Base-by-base conservation (phyloP, 2,797 vertebrate species). In the Luscinia luscinia region DNA sequence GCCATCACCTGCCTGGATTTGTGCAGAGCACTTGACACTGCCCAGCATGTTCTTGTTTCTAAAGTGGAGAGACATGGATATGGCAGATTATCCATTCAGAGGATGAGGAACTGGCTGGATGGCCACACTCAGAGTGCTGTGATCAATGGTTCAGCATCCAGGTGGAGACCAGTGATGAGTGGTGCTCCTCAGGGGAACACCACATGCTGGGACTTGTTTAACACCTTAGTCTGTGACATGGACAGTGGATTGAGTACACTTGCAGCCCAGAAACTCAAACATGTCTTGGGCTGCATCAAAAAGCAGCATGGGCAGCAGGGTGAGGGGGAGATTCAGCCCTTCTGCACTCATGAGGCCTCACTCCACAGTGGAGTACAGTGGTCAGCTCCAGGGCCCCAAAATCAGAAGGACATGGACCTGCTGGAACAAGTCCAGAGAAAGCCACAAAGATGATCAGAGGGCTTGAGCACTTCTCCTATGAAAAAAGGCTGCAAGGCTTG, bases 31-130 rank as follows among this genome's bases (percentile, higher is more conserved):
- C 28, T 28, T 38, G 36, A 38, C 54, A 16, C 18, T 45, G n/a
- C 40, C 19, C 0, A 0, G 18, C 9, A 19, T 7, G 0, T 20
- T 28, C 23, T 61, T n/a, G 23, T 46, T 45, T 28, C 38, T 52
- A 28, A 20, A 24, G 18, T 76, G 62, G 46, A n/a, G 38, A n/a
- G 48, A 10, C 23, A 19, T 24, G 28, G 55, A 3, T n/a, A 15
- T 30, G 46, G 24, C 16, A 46, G 23, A 34, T 40, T 61, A 11
- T 20, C 23, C 28, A 40, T 27, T 14, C 23, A n/a, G 46, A 46
- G 55, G 28, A 14, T 11, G 28, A 76, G n/a, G 63, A 52, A 16
- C 55, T 40, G 28, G 5, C 40, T 54, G 55, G 15, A 54, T 30
- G 55, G 46, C 9, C 46, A 46, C 16, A 11, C 28, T n/a, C 23